These are phyloP conservation scores for Otolemur garnettii DNA, from an alignment of 2,113 vertebrate genomes.

Conservation along the genomic window DNA sequence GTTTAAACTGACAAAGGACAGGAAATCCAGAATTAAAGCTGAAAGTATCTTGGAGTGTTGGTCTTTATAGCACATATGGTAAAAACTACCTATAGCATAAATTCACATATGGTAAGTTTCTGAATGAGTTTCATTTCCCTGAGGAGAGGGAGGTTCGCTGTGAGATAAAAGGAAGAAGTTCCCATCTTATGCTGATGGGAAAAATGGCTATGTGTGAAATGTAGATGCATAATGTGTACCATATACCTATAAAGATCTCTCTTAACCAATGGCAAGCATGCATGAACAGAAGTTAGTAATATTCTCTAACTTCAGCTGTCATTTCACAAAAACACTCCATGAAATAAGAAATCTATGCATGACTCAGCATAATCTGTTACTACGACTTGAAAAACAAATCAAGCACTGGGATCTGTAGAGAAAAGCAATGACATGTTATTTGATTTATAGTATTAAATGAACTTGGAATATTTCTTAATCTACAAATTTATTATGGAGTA, in stretches of 20 bases:
- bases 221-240: conserved; percentile 68
- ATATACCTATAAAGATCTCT: conserved; percentile 55
- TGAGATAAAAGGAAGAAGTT: conserved; percentile 70
- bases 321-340: background rate
- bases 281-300: conserved; percentile 37
- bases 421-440: background rate
- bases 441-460: background rate
- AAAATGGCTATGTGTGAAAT: conserved; percentile 67
- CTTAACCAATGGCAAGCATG: conserved; percentile 10
- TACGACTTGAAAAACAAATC: background rate
- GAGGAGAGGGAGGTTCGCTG: conserved; percentile 34
- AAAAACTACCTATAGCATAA: conserved; percentile 21
- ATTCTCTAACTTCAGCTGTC: conserved; percentile 53
- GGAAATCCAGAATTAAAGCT: conserved; percentile 15
- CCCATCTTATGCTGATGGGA: conserved; percentile 56
- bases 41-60: conserved; percentile 22
- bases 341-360: conserved; percentile 7
- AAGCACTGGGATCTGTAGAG: background rate
- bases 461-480: background rate
- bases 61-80: background rate
- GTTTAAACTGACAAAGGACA: conserved; percentile 15
- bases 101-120: conserved; percentile 31
- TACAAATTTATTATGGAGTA: background rate
- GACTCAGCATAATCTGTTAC: conserved; percentile 60
- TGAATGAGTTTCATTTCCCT: conserved; percentile 37